phyloP scores from a whole-genome alignment of 2,888 invertebrate species.

The Campaea margaritaria region DNA sequence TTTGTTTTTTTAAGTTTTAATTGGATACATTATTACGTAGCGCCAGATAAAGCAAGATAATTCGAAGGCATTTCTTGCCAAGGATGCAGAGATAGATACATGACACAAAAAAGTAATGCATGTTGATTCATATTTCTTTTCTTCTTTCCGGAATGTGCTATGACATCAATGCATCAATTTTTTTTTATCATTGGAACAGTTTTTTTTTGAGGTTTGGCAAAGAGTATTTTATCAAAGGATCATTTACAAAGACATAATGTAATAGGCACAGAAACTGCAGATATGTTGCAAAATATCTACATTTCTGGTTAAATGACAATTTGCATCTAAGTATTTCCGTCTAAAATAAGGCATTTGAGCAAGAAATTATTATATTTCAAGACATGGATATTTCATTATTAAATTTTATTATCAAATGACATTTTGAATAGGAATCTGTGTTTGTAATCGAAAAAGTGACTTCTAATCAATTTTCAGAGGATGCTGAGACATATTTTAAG shows the following conservation, averaged over 20 bases:
- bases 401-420: too few relatives aligned
- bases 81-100: constrained; percentile 1
- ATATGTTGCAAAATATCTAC: not conserved
- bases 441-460: not conserved
- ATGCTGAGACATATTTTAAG: constrained; percentile 50
- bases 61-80: not conserved
- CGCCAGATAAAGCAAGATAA: constrained; percentile 6
- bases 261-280: constrained; percentile 3
- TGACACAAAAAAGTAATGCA: not conserved
- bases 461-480: constrained; percentile 42
- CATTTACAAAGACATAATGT: constrained; percentile 15
- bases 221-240: constrained; percentile 1
- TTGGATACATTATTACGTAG: constrained; percentile 6
- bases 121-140: constrained; percentile 1
- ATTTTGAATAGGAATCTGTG: too few relatives aligned
- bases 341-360: constrained; percentile 6
- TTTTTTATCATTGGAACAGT: not conserved
- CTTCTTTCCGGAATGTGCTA: not conserved
- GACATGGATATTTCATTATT: too few relatives aligned
- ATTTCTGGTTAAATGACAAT: not conserved
- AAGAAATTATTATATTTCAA: too few relatives aligned
- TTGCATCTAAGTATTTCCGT: constrained; percentile 9
- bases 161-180: constrained; percentile 4
- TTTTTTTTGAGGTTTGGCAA: constrained; percentile 11
- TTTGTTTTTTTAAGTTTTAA: not conserved